Percentiles rank a stretch among this genome's conserved stretches.
phyloP scores from a whole-genome alignment of 1,140 invertebrate genomes.

The Pseudomyrmex pallidus region DNA sequence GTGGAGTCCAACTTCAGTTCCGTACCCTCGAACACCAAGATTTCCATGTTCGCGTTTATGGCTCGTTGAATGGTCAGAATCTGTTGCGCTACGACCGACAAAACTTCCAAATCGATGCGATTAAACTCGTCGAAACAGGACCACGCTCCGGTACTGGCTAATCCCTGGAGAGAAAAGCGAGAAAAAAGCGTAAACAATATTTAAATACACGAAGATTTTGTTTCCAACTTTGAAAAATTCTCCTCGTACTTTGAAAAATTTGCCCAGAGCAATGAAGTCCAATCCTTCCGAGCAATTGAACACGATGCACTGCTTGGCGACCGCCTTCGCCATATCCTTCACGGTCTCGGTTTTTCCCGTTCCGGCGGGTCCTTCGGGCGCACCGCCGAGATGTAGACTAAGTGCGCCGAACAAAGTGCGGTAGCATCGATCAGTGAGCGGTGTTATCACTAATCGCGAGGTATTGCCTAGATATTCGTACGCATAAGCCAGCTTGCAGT shows the following conservation, averaged over 20 bases:
- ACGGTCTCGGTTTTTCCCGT: slow-evolving; percentile 98
- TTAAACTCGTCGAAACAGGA: slow-evolving; percentile 99
- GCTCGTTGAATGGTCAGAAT: slow-evolving; percentile 91
- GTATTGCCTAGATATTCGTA: slow-evolving; percentile 98
- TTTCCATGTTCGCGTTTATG: slow-evolving; percentile 91
- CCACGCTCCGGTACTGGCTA: slow-evolving; percentile 98
- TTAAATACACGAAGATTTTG: background rate
- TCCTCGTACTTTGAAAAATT: slow-evolving; percentile 95
- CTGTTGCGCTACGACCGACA: slow-evolving; percentile 97
- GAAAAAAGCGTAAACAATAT: background rate
- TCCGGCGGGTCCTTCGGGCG: slow-evolving; percentile 97
- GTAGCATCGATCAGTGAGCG: slow-evolving; percentile 95
- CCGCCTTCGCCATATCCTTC: slow-evolving; percentile 98
- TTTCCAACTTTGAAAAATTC: background rate
- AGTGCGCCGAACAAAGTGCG: slow-evolving; percentile 96
- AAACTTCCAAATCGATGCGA: slow-evolving; percentile 93
- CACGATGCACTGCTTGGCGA: slow-evolving; percentile 98
- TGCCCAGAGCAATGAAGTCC: slow-evolving; percentile 96
- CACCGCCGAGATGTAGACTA: slow-evolving; percentile 93
- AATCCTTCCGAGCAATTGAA: slow-evolving; percentile 98
- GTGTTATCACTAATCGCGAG: slow-evolving; percentile 94
- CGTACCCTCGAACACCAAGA: slow-evolving; percentile 95
- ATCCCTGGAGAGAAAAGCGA: slow-evolving; percentile 86
- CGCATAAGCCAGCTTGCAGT: slow-evolving; percentile 95
- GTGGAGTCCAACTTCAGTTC: slow-evolving; percentile 94